Base-by-base conservation (phyloP, 2,888 invertebrate genomes). In the Cerceris ruficornis region DNA sequence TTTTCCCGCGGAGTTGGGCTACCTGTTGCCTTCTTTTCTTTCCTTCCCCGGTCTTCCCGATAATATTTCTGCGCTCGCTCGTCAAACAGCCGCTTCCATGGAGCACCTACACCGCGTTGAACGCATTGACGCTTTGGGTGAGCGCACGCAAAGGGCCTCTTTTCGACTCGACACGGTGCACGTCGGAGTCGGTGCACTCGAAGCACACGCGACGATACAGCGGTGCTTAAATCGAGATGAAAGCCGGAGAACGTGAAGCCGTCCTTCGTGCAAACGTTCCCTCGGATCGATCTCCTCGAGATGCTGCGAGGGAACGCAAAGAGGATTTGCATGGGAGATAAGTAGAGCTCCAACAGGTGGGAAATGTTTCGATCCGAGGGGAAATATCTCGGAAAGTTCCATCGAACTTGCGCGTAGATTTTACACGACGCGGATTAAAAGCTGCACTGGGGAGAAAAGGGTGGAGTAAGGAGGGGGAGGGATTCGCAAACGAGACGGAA, bases 1-100 rank as follows among this genome's bases (percentile, higher is more conserved):
- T 61, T 69, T 50, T 15, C 14, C 14, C 54, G 42, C 70, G 4
- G 28, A 28, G 66, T 80, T 75, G 64, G 42, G 57, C 80, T 77
- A 82, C 82, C 82, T 82, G 82, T 82, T 82, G 82, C 82, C 82
- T 50, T 14, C 62, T 71, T 74, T 79, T 72, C 69, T 69, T 62
- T 54, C 69, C 58, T 66, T 52, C 42, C 57, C 15, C 15, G 54
- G 42, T 46, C n/a, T 54, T 64, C 61, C n/a, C 65, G 59, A 70
- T 75, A 55, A 70, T 67, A 75, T 80, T 82, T 77, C 72, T 58
- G 69, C 75, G 60, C 75, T 80, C 57, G 43, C 80, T 52, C 68
- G 69, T 67, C 58, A 62, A 52, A 61, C 50, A 55, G 49, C 57
- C 57, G 61, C 17, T 49, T 69, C 58, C 14, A 13, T 17, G 41